Evolutionary conservation across 30 jellyfish, hydroid and myxozoan genomes (phyloP).

Genomic region (Turritopsis dohrnii): DNA sequence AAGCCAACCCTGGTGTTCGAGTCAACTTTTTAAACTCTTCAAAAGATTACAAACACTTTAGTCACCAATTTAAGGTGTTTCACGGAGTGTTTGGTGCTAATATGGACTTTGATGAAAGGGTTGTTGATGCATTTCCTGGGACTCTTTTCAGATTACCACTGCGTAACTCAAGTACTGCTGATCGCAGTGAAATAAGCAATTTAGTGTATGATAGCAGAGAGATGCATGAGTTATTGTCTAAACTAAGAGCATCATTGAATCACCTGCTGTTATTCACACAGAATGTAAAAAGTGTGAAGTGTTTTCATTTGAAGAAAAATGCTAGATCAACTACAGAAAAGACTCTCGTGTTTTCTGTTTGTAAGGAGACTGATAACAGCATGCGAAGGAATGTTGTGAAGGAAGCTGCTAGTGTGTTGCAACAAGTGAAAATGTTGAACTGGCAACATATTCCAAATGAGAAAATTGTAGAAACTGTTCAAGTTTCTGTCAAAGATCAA

Average conservation of each 20-base stretch:
- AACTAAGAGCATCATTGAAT: slow-evolving; percentile 29
- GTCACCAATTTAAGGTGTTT: slow-evolving; percentile 46
- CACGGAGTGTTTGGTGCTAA: slow-evolving; percentile 59
- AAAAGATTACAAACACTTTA: slow-evolving; percentile 21
- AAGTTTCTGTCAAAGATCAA: neutral
- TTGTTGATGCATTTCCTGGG: slow-evolving; percentile 29
- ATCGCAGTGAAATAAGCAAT: slow-evolving; percentile 39
- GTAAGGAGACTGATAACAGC: neutral
- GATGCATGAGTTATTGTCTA: slow-evolving; percentile 37
- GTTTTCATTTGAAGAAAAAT: neutral
- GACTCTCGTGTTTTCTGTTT: neutral
- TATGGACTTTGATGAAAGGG: slow-evolving; percentile 28
- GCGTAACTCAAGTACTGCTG: slow-evolving; percentile 50
- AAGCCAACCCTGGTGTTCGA: slow-evolving; percentile 61
- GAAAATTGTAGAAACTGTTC: neutral
- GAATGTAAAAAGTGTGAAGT: slow-evolving; percentile 32
- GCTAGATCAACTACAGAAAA: neutral
- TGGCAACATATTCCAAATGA: slow-evolving; percentile 4
- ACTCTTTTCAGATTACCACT: slow-evolving; percentile 74
- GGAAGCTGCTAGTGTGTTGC: neutral
- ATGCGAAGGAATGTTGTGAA: neutral
- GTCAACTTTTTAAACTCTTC: slow-evolving; percentile 28
- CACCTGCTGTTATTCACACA: slow-evolving; percentile 58
- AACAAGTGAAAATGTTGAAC: too few species aligned
- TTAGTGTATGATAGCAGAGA: slow-evolving; percentile 38